phyloP scores from a whole-genome alignment of 1,140 invertebrate species.

The Paracyclopina nana region DNA sequence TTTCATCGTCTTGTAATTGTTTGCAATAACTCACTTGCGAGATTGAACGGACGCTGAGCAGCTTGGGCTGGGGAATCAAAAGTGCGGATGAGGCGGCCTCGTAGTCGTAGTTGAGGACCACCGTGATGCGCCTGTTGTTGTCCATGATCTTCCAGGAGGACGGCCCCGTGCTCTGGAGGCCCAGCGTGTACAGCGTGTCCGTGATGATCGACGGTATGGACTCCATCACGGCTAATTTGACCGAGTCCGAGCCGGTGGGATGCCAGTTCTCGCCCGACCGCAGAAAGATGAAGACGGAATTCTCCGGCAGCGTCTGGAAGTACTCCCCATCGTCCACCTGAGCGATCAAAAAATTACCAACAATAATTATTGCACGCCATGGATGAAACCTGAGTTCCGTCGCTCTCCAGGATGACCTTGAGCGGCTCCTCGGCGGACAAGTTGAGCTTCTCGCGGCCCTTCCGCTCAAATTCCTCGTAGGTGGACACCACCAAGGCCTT shows the following conservation, averaged over 20 bases:
- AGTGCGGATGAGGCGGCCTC: too few species aligned
- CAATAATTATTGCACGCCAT: constrained; percentile 42
- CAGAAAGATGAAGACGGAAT: constrained; percentile 68
- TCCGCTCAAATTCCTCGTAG: constrained; percentile 67
- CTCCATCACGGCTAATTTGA: constrained; percentile 31
- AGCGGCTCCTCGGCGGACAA: constrained; percentile 56
- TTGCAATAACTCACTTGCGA: too few species aligned
- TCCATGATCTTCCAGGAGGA: constrained; percentile 95
- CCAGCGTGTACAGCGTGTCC: constrained; percentile 63
- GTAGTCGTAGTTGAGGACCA: constrained; percentile 71
- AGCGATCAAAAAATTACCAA: background rate
- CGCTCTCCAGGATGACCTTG: constrained; percentile 66
- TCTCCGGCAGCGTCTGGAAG: constrained; percentile 69
- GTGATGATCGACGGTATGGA: constrained; percentile 8
- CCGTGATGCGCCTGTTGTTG: constrained; percentile 77
- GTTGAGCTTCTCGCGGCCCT: constrained; percentile 72
- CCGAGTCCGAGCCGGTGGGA: constrained; percentile 70
- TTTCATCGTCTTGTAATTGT: too few species aligned
- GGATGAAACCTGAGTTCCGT: constrained; percentile 87
- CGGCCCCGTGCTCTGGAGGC: constrained; percentile 66
- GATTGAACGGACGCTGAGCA: too few species aligned
- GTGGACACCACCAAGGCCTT: constrained; percentile 78
- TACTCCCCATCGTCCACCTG: constrained; percentile 15
- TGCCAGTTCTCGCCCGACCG: constrained; percentile 69
- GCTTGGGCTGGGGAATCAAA: too few species aligned